Conservation (phyloP, 2,888 invertebrate species). For the Acleris sparsana region DNA sequence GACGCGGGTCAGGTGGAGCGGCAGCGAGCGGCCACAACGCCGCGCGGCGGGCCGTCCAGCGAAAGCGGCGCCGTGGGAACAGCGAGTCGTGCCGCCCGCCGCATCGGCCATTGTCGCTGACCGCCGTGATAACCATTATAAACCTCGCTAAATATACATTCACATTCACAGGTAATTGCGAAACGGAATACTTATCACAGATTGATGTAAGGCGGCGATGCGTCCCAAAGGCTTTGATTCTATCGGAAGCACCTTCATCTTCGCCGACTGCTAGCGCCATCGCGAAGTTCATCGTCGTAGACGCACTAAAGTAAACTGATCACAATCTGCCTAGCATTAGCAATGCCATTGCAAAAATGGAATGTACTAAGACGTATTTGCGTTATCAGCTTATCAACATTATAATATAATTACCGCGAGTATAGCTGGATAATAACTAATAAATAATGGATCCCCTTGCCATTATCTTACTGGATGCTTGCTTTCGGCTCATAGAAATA, state of each 20-base stretch:
- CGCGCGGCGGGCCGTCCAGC: slow-evolving; percentile 37
- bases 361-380: slow-evolving; percentile 1
- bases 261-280: slow-evolving; percentile 57
- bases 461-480: background rate
- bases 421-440: too few species aligned
- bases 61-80: slow-evolving; percentile 59
- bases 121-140: slow-evolving; percentile 22
- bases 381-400: background rate
- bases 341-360: slow-evolving; percentile 22
- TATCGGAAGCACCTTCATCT: slow-evolving; percentile 71
- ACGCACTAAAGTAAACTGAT: slow-evolving; percentile 61
- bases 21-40: slow-evolving; percentile 39
- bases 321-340: slow-evolving; percentile 41
- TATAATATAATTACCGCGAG: too few species aligned
- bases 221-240: slow-evolving; percentile 69
- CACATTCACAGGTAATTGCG: slow-evolving; percentile 64
- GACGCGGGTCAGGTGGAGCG: slow-evolving; percentile 11
- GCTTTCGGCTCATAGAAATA: background rate
- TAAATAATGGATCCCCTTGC: background rate
- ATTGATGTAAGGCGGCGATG: slow-evolving; percentile 69
- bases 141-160: slow-evolving; percentile 26
- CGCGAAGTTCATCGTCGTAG: slow-evolving; percentile 54
- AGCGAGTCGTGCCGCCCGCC: slow-evolving; percentile 43
- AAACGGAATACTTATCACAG: slow-evolving; percentile 68
- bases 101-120: slow-evolving; percentile 22